Conservation (phyloP, 2,113 vertebrate genomes). For the Naja naja region DNA sequence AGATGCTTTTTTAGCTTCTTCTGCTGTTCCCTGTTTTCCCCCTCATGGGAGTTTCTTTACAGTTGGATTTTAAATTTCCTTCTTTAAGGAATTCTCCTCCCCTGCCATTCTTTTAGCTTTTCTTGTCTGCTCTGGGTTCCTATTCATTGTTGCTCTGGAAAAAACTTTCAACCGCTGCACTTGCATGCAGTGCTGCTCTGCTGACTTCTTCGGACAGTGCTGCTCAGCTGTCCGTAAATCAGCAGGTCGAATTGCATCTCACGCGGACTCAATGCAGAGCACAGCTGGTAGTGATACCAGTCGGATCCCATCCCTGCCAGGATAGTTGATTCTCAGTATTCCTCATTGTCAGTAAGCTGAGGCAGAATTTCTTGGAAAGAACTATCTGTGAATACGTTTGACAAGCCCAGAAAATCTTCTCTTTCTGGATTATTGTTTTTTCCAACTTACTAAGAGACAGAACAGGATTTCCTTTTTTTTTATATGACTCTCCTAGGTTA, state of each 20-base stretch:
- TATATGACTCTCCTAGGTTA: not conserved
- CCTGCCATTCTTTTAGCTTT: not conserved
- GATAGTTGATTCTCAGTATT: not conserved
- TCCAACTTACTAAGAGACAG: not conserved
- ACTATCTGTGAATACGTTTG: not conserved
- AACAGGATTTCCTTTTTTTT: not conserved
- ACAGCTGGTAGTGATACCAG: no score
- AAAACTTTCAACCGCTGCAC: no score
- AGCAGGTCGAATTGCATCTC: no score
- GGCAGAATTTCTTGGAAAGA: not conserved
- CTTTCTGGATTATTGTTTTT: not conserved
- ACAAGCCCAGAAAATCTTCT: not conserved
- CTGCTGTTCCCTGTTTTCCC: not conserved
- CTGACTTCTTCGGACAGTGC: no score
- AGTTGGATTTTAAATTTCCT: not conserved
- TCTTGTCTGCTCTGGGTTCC: not conserved
- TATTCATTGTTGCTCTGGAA: not conserved
- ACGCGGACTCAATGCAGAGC: no score
- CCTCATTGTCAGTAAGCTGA: not conserved
- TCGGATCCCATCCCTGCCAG: no score
- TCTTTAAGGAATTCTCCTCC: not conserved
- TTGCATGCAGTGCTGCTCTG: no score
- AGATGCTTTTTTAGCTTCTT: not conserved
- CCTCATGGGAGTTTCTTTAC: not conserved
- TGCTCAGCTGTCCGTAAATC: no score